Evolutionary conservation across 2,888 invertebrate genomes (phyloP), one percentile per base, ranked within the genome.

Genomic region (Thymelicus sylvestris): DNA sequence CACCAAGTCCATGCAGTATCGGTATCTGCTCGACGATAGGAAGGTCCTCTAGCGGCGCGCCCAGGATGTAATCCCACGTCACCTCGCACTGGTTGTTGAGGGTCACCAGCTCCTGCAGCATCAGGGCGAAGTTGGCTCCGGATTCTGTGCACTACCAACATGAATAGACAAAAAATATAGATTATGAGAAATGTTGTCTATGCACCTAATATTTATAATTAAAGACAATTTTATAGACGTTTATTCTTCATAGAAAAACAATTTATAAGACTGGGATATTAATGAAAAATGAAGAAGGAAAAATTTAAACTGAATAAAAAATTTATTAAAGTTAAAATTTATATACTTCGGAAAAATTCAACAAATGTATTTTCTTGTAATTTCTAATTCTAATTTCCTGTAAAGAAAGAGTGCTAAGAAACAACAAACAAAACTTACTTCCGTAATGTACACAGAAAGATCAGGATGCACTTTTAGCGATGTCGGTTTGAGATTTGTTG

Each of bases 11-110:
- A 86, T 97, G 96, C 55, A 96, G 87, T 38, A 97, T 95, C 2
- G 97, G 96, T 83, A 97, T 97, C 87, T 97, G 97, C 81, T 97
- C 97, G 0, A 97, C 97, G 41, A 97, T 94, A 0, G 97, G 97
- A 72, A 97, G 85, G 78, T 97, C 96, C 77, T 96, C 96, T n/a
- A 97, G 89, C 0, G 96, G 96, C 0, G 96, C 96, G 3, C 96
- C 96, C 61, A 95, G 81, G 66, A 96, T 95, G 94, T 96, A 96
- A 76, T 96, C 96, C 79, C 95, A 95, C 0, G 96, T 96, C 1
- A 96, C 95, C 82, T 97, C 96, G 79, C 96, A 97, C 78, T 96
- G 96, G 84, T 97, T 97, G 79, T 95, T 96, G 12, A 97, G 88
- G 0, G 94, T 95, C 0, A 96, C 96, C 60, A 97, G 86, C 75